These are phyloP conservation scores for Epizoanthus rinbou DNA, from an alignment of 92 coral and sea anemone genomes.

Conservation along the genomic window DNA sequence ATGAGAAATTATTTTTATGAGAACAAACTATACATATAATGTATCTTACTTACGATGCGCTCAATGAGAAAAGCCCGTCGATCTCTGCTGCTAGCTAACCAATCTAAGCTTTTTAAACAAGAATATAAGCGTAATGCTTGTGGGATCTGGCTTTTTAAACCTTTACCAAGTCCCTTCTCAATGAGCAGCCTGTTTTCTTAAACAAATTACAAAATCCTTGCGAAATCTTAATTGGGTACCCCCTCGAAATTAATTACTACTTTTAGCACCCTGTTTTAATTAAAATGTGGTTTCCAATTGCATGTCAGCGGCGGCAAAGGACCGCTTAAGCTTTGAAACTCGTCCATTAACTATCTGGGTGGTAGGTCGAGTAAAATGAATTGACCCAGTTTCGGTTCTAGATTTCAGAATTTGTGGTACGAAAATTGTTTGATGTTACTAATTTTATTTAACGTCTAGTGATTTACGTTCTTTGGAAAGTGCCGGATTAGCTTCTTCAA, in stretches of 20 bases:
- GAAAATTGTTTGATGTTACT: constrained; percentile 24
- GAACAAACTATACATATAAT: no score
- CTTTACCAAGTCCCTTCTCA: no score
- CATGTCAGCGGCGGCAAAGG: constrained; percentile 24
- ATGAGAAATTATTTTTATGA: no score
- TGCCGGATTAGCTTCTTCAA: constrained; percentile 27
- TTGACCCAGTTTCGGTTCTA: constrained; percentile 15
- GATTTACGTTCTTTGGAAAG: constrained; percentile 21
- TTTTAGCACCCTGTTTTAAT: constrained; percentile 5
- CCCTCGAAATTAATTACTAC: constrained; percentile 33
- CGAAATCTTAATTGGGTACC: not conserved
- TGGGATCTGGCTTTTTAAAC: no score
- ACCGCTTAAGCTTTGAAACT: not conserved
- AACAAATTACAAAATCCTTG: not conserved
- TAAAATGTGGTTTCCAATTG: constrained; percentile 5
- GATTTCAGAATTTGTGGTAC: constrained; percentile 13
- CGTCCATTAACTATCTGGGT: constrained; percentile 27
- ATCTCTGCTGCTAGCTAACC: no score
- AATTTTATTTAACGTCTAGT: not conserved
- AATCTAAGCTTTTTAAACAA: not conserved
- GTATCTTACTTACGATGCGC: no score
- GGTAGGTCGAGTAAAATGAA: constrained; percentile 13
- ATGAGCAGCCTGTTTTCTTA: constrained; percentile 3
- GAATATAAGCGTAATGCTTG: no score
- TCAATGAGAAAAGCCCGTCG: no score